Percentiles rank a stretch among this genome's conserved stretches.
These are phyloP conservation scores for Drosophila aldrichi DNA, from an alignment of 2,888 invertebrate genomes.

Conservation along the genomic window DNA sequence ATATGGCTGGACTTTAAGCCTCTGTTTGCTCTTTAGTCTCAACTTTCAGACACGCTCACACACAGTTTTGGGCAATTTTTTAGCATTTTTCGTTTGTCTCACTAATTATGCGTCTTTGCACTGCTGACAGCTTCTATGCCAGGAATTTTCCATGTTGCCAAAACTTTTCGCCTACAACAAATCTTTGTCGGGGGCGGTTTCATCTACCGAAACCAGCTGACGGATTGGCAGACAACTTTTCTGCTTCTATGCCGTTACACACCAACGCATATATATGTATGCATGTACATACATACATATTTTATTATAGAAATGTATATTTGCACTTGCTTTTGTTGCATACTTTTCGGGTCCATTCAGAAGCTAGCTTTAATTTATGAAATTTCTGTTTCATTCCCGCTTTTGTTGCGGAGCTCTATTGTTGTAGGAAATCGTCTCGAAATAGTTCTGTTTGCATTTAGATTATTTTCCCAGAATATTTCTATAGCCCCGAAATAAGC, in stretches of 20 bases:
- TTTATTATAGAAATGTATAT: conserved; percentile 28
- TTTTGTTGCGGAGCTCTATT: conserved; percentile 37
- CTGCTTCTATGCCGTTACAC: neutral
- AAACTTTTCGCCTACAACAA: conserved; percentile 57
- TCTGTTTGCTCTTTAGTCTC: neutral
- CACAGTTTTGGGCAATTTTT: conserved; percentile 72
- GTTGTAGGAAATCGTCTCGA: conserved; percentile 33
- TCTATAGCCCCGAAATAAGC: conserved; percentile 30
- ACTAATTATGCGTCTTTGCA: conserved; percentile 68
- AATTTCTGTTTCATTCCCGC: conserved; percentile 23
- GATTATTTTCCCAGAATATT: conserved; percentile 51
- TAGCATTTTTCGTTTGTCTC: conserved; percentile 45
- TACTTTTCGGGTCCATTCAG: conserved; percentile 29
- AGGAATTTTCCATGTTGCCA: conserved; percentile 35
- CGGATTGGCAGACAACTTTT: conserved; percentile 43
- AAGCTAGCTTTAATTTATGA: conserved; percentile 42
- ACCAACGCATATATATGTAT: conserved; percentile 3
- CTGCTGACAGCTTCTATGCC: conserved; percentile 12
- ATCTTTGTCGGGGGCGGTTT: conserved; percentile 64
- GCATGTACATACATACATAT: conserved; percentile 18
- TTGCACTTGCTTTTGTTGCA: conserved; percentile 40
- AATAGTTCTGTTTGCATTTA: conserved; percentile 72
- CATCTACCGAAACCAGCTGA: conserved; percentile 43
- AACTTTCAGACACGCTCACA: conserved; percentile 65
- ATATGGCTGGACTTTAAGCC: conserved; percentile 1